Evolutionary conservation across 2,888 invertebrate genomes (phyloP), one percentile per base, ranked within the genome.

Genomic region (Drosophila birchii): DNA sequence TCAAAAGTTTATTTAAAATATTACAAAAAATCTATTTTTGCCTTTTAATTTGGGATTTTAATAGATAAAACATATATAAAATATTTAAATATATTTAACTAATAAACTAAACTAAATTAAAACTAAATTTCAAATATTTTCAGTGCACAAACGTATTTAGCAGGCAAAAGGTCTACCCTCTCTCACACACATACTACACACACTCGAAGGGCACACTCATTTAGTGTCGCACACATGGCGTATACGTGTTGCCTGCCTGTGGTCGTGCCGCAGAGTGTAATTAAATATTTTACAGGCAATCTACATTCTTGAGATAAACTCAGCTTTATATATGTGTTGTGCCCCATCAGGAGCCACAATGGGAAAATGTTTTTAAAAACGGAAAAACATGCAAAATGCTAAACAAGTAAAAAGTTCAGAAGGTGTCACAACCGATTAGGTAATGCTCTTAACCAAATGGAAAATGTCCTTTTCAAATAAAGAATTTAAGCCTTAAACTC

Each of bases 251-350:
- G 76, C 53, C 66, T 74, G 75, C 68, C 69, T 79, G 79, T 69
- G 79, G 72, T 63, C 62, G 71, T 71, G 74, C 85, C 81, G 75
- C 76, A 76, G 70, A 80, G 75, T 89, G 81, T 87, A 88, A 89
- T 88, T 90, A 87, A 90, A 88, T 90, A 88, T 87, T 88, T 88
- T 84, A 88, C 90, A 87, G 88, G 89, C 80, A 90, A 89, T 88
- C 89, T 88, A 85, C 88, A 87, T 88, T 87, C 89, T 85, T 87
- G 79, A 88, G 90, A 89, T 83, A 85, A 86, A 86, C 89, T 79
- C 81, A 72, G 79, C 81, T 81, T 84, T 78, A 84, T 78, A 67
- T 62, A 39, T 58, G 45, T 47, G 66, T 32, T 26, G n/a, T n/a
- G n/a, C n/a, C 38, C 29, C 41, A 32, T 36, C 53, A 72, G 57